Percentiles rank a stretch among this genome's conserved stretches.
phyloP scores from a whole-genome alignment of 2,113 vertebrate species.

The Merops nubicus region DNA sequence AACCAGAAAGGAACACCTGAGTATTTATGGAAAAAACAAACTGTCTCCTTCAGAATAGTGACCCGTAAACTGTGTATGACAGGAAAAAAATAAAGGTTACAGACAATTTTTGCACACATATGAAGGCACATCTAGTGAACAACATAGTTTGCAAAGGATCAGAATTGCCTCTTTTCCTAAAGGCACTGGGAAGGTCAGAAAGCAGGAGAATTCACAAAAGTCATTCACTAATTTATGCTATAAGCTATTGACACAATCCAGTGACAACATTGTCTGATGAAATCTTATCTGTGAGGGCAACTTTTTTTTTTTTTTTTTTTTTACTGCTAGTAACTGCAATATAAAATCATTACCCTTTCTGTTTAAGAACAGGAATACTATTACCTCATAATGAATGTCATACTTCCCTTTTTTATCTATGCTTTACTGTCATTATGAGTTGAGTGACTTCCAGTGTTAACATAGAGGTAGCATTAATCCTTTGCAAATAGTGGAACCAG shows the following conservation, averaged over 20 bases:
- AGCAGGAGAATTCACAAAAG: background rate
- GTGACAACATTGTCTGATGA: background rate
- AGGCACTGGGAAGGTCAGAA: background rate
- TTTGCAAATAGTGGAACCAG: background rate
- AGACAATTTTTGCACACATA: background rate
- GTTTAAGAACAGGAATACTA: background rate
- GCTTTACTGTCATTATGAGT: background rate
- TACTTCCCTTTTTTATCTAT: background rate
- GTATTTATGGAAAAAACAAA: background rate
- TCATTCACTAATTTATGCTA: background rate
- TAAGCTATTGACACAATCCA: background rate
- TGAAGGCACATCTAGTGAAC: background rate
- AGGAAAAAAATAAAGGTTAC: background rate
- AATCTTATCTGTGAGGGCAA: background rate
- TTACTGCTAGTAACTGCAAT: background rate
- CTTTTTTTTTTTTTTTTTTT: accelerated
- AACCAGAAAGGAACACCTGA: background rate
- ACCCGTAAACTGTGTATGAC: background rate
- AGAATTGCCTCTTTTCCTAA: background rate
- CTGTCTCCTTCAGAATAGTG: background rate
- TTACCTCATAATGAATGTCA: background rate
- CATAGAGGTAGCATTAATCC: background rate
- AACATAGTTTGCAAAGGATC: background rate
- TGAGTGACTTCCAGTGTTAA: background rate
- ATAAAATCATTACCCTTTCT: background rate